phyloP scores from a whole-genome alignment of 92 coral and sea anemone species.

The Zoanthus solanderi region DNA sequence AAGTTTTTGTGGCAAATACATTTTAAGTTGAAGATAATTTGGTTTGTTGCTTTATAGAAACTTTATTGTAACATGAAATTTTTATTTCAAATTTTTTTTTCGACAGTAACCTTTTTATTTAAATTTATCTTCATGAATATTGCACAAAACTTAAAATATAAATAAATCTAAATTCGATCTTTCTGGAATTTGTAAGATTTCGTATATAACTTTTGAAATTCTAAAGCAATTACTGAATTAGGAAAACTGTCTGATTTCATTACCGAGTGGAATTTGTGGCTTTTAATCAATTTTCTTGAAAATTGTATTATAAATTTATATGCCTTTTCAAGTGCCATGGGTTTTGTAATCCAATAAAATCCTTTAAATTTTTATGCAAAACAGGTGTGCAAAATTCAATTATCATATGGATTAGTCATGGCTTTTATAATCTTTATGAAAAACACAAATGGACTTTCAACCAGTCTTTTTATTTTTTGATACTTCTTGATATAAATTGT shows the following conservation, averaged over 20 bases:
- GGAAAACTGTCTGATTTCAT: neutral
- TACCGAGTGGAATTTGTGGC: neutral
- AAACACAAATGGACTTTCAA: neutral
- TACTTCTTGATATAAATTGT: no score
- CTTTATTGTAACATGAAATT: neutral
- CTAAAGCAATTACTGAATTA: neutral
- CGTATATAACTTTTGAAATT: neutral
- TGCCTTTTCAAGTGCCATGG: neutral
- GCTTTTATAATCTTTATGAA: neutral
- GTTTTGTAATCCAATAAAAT: conserved; percentile 6
- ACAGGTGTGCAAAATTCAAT: neutral
- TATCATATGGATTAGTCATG: neutral
- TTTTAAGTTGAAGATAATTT: neutral
- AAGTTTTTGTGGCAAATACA: neutral
- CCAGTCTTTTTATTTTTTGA: neutral
- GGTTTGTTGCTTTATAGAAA: neutral
- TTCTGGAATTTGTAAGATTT: neutral
- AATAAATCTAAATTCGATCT: neutral
- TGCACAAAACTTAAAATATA: neutral
- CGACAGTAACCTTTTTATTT: neutral
- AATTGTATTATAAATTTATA: neutral
- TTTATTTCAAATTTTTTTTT: neutral
- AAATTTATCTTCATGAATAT: neutral
- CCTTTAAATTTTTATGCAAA: neutral
- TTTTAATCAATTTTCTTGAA: neutral